Evolutionary conservation across 1,140 invertebrate genomes (phyloP), one percentile per base, ranked within the genome.

Genomic region (Nebria ingens): DNA sequence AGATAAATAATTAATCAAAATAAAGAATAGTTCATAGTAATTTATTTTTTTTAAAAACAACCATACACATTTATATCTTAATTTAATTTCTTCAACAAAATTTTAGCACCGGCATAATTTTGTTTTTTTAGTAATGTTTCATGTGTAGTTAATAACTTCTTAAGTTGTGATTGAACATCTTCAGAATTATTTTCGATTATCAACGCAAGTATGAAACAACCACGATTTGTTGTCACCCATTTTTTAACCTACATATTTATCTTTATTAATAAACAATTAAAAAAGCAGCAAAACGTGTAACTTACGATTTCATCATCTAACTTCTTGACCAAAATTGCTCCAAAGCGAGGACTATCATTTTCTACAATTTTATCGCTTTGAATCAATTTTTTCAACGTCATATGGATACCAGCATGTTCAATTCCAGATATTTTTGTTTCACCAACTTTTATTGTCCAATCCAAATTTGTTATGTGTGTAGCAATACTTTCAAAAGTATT

Each of bases 371-470:
- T 76, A 61, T 91, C 87, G 53, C 82, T 69, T 52, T 79, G 73
- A 15, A 90, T 79, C 13, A 93, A 70, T 70, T 90, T 89, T 61
- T 93, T 93, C 2, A 93, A 65, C 25, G 83, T 80, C 75, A 86
- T 79, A 68, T 92, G 88, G 55, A 90, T 74, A 12, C 86, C 89
- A 0, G 85, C 69, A 69, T 91, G 81, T 72, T 93, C 90, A n/a
- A 93, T 75, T 6, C 81, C 80, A 6, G 76, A 67, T 13, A 74
- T 63, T 49, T 80, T 72, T 34, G 73, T 66, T 0, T 72, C 73
- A 17, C 74, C 72, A 17, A 73, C 59, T 15, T 70, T 68, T 20
- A 76, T 64, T 21, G 61, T 68, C 72, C 72, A 76, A 23, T 75
- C 59, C 0, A 62, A 29, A 25, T 76, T 59, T 12, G 68, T 69